A percentile compares a stretch with the other conserved stretches of the same genome.
Conservation (phyloP, 1,140 invertebrate species). For the Vollenhovia emeryi region DNA sequence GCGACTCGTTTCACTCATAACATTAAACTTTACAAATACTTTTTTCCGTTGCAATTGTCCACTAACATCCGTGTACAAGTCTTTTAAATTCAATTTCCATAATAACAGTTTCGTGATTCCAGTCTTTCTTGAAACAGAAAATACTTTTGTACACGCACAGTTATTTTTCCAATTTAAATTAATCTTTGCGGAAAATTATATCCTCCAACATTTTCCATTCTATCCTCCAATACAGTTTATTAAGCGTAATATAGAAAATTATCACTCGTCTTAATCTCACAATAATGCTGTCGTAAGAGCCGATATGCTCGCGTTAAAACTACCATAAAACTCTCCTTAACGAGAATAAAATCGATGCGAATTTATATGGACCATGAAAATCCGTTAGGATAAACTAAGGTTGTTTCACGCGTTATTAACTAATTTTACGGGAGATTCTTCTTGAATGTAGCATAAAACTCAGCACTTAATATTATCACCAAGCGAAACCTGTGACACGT, state of each 20-base stretch:
- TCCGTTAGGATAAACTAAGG: background rate
- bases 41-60: background rate
- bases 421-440: slow-evolving; percentile 18
- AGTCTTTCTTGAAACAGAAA: background rate
- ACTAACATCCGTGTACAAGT: background rate
- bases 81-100: background rate
- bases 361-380: slow-evolving; percentile 21
- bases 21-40: slow-evolving; percentile 9
- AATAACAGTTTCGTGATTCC: background rate
- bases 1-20: background rate
- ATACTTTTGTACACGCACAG: background rate
- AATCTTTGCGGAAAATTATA: background rate
- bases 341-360: slow-evolving; percentile 14
- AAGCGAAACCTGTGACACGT: slow-evolving; percentile 14
- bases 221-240: background rate
- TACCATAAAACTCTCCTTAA: slow-evolving; percentile 12
- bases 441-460: slow-evolving; percentile 13
- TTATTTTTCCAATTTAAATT: background rate
- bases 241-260: background rate
- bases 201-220: background rate
- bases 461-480: background rate
- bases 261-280: background rate
- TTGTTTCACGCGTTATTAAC: slow-evolving; percentile 38
- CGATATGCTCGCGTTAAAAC: too few relatives aligned
- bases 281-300: background rate